Conservation (phyloP, 2,888 invertebrate genomes). For the Andrena haemorrhoa region DNA sequence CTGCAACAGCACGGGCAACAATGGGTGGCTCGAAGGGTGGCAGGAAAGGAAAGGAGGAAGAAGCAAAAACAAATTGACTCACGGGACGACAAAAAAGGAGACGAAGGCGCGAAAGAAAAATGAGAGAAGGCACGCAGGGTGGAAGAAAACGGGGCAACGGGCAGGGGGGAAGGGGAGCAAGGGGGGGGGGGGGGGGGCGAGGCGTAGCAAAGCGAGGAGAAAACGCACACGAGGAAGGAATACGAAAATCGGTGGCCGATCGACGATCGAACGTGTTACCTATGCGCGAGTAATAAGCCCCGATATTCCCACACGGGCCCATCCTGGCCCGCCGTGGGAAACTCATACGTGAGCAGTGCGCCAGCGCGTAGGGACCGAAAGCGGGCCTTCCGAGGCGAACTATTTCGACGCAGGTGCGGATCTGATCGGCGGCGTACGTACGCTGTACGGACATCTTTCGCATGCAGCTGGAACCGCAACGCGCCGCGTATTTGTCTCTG, state of each 20-base stretch:
- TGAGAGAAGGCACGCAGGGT: not conserved
- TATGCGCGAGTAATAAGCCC: constrained; percentile 82
- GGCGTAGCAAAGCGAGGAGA: constrained; percentile 40
- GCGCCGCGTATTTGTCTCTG: constrained; percentile 43
- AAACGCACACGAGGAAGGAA: constrained; percentile 78
- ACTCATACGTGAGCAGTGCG: constrained; percentile 82
- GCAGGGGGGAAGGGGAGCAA: constrained; percentile 5
- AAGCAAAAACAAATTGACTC: not conserved
- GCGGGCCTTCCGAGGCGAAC: constrained; percentile 40
- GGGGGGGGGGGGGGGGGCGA: not conserved
- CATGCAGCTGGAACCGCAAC: constrained; percentile 58
- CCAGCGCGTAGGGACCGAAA: constrained; percentile 35
- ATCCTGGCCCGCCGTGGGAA: constrained; percentile 83
- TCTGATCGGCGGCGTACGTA: constrained; percentile 46
- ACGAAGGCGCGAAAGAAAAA: not conserved
- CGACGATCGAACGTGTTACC: constrained; percentile 76
- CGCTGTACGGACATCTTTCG: constrained; percentile 52
- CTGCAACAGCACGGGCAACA: no score
- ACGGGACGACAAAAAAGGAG: constrained; percentile 5
- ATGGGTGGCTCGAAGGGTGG: no score
- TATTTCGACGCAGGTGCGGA: constrained; percentile 65
- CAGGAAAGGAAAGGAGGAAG: not conserved
- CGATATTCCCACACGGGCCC: constrained; percentile 81
- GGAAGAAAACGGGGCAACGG: constrained; percentile 1
- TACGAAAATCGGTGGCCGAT: constrained; percentile 81